A percentile compares a stretch with the other conserved stretches of the same genome.
These are phyloP conservation scores for Umimayanthus kanabou DNA, from an alignment of 92 coral and sea anemone genomes.

Conservation along the genomic window DNA sequence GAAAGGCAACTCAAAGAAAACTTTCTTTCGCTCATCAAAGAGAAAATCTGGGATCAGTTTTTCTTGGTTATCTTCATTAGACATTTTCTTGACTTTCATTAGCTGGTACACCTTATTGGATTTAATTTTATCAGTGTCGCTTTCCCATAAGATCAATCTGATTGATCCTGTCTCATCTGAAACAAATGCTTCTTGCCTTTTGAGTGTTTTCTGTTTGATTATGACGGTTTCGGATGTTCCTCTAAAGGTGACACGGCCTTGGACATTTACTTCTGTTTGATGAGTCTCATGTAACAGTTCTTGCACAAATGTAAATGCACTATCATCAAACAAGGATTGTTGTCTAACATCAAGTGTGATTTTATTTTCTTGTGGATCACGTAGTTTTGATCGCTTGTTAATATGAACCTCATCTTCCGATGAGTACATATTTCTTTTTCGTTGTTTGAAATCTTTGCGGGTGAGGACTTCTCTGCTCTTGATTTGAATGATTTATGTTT, in stretches of 20 bases:
- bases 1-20: too few species aligned
- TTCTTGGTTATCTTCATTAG: too few species aligned
- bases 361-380: constrained; percentile 37
- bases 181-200: constrained; percentile 39
- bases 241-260: constrained; percentile 48
- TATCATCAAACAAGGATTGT: not conserved
- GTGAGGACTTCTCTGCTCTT: constrained; percentile 58
- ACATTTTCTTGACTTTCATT: too few species aligned
- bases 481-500: constrained; percentile 55
- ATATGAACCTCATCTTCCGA: constrained; percentile 62
- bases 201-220: constrained; percentile 33
- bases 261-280: not conserved
- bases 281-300: not conserved
- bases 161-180: constrained; percentile 38
- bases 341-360: constrained; percentile 36
- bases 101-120: constrained; percentile 36
- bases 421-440: constrained; percentile 51
- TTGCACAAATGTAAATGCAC: not conserved
- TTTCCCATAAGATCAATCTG: constrained; percentile 46
- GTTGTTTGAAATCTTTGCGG: constrained; percentile 57
- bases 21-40: too few species aligned
- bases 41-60: too few species aligned
- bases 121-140: constrained; percentile 37
- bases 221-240: constrained; percentile 41
- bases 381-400: constrained; percentile 49